Percentiles rank a stretch among this genome's conserved stretches.
phyloP scores from a whole-genome alignment of 35 echinoderm and acorn worm species.

The Eucidaris tribuloides region DNA sequence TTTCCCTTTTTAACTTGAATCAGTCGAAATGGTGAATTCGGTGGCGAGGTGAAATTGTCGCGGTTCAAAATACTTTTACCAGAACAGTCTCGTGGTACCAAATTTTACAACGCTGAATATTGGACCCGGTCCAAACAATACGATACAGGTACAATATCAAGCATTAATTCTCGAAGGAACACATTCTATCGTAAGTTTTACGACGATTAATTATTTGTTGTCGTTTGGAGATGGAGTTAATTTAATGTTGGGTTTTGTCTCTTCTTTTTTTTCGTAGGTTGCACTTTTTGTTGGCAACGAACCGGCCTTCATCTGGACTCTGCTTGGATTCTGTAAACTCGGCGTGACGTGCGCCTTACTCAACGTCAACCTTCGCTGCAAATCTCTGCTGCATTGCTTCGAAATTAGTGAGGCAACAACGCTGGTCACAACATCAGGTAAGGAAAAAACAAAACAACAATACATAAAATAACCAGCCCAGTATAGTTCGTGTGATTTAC shows the following conservation, averaged over 20 bases:
- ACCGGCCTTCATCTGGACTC: conserved; percentile 84
- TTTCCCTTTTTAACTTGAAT: too few relatives aligned
- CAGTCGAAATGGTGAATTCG: too few relatives aligned
- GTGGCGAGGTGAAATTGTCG: too few relatives aligned
- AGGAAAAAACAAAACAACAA: too few relatives aligned
- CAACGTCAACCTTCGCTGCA: conserved; percentile 84
- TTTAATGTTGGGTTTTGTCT: background rate
- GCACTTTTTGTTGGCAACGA: conserved; percentile 84
- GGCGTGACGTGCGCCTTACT: conserved; percentile 91
- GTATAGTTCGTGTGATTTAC: too few relatives aligned
- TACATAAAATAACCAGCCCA: too few relatives aligned
- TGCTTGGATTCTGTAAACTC: conserved; percentile 86
- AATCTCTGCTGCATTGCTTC: conserved; percentile 81
- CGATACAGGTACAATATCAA: background rate
- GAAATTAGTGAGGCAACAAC: conserved; percentile 70
- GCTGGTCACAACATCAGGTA: conserved; percentile 82
- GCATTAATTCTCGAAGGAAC: background rate
- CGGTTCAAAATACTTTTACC: too few relatives aligned
- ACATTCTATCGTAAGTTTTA: background rate
- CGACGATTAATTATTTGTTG: background rate
- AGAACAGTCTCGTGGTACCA: too few relatives aligned
- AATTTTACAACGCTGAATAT: too few relatives aligned
- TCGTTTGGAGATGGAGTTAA: background rate
- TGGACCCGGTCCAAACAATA: too few relatives aligned
- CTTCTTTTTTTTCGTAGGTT: conserved; percentile 56